phyloP scores from a whole-genome alignment of 2,888 invertebrate species.

The Hypsopygia costalis region DNA sequence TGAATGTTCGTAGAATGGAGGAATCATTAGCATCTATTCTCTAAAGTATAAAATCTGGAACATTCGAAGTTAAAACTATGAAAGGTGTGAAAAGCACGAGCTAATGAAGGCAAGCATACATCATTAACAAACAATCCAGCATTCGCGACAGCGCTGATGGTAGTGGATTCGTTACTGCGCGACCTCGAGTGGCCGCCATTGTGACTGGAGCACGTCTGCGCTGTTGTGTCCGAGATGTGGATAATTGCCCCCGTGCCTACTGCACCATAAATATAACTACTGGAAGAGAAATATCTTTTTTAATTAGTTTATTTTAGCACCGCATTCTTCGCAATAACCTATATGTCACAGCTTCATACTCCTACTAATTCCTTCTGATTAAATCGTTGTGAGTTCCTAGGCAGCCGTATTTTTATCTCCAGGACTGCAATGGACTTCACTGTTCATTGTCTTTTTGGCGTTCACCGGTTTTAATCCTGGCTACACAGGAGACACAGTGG shows the following conservation, averaged over 20 bases:
- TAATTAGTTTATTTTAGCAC: no score
- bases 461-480: no score
- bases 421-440: no score
- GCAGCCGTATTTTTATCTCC: no score
- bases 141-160: conserved; percentile 57
- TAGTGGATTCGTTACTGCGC: conserved; percentile 76
- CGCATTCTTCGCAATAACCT: no score
- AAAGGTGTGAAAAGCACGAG: conserved; percentile 35
- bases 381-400: no score
- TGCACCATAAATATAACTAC: conserved; percentile 33
- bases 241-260: conserved; percentile 69
- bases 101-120: conserved; percentile 69
- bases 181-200: conserved; percentile 71
- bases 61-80: conserved; percentile 4
- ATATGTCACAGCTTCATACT: no score
- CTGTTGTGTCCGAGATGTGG: conserved; percentile 76
- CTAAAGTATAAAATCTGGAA: conserved; percentile 3
- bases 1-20: no score
- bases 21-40: no score
- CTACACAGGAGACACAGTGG: no score
- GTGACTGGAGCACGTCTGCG: conserved; percentile 73
- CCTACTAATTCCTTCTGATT: no score
- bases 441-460: no score
- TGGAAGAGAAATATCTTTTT: conserved; percentile 28
- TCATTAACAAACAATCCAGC: conserved; percentile 74